Conservation (phyloP, 2,113 vertebrate species). For the Lepisosteus oculatus region DNA sequence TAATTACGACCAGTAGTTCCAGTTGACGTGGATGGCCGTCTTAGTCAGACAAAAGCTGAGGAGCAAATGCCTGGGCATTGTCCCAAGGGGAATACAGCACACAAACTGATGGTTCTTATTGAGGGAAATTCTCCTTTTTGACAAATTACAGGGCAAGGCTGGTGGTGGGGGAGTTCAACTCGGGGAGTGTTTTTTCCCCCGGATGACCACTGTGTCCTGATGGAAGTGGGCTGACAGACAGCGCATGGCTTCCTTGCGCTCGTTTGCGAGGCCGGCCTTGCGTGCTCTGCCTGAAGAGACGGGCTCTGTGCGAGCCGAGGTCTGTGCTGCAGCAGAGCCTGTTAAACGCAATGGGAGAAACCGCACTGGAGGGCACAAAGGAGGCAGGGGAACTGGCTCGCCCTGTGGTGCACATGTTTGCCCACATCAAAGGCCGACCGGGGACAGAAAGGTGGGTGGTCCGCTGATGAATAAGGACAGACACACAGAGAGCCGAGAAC, state of each 20-base stretch:
- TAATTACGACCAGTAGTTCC: slow-evolving; percentile 40
- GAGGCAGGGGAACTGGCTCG: not conserved
- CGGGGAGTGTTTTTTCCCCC: slow-evolving; percentile 50
- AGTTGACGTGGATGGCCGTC: slow-evolving; percentile 25
- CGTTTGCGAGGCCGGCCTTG: slow-evolving; percentile 36
- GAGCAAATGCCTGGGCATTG: slow-evolving; percentile 27
- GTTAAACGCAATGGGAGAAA: too few relatives aligned
- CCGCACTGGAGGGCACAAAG: not conserved
- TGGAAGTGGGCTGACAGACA: not conserved
- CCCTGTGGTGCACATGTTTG: not conserved
- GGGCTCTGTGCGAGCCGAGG: slow-evolving; percentile 18
- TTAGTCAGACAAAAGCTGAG: slow-evolving; percentile 28
- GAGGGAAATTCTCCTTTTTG: too few relatives aligned
- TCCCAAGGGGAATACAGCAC: slow-evolving; percentile 12
- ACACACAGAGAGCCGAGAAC: too few relatives aligned
- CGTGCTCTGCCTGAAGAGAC: slow-evolving; percentile 48
- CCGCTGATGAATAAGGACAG: too few relatives aligned
- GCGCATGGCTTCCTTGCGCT: too few relatives aligned
- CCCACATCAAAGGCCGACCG: not conserved
- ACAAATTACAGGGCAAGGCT: too few relatives aligned
- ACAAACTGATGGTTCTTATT: too few relatives aligned
- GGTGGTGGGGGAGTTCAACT: slow-evolving; percentile 49
- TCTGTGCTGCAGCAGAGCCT: not conserved
- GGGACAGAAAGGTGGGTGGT: not conserved
- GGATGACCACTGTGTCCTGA: slow-evolving; percentile 52